A percentile compares a stretch with the other conserved stretches of the same genome.
These are phyloP conservation scores for Poeciliopsis turneri DNA, from an alignment of 2,797 vertebrate species.

Conservation along the genomic window DNA sequence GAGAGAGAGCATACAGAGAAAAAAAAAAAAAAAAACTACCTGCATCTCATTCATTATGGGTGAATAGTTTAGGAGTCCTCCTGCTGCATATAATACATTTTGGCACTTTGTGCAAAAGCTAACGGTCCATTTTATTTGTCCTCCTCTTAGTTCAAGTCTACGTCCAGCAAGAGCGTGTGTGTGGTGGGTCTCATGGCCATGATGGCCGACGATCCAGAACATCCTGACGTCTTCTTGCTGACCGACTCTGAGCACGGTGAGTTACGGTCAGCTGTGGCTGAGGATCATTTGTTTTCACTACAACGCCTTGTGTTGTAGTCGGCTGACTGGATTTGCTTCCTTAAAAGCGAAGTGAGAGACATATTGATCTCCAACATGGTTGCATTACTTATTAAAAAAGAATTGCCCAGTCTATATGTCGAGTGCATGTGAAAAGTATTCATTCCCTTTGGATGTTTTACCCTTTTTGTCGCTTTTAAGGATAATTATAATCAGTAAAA, in stretches of 20 bases:
- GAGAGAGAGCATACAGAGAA: background rate
- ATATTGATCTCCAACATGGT: background rate
- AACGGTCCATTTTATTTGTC: conserved; percentile 15
- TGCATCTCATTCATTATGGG: background rate
- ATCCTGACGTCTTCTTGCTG: conserved; percentile 93
- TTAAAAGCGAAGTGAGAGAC: background rate
- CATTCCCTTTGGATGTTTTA: no score
- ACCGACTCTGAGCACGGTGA: conserved; percentile 96
- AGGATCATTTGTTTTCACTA: background rate
- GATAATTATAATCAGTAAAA: no score
- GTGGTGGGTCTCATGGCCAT: conserved; percentile 97
- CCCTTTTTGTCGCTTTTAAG: no score
- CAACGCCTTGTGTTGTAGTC: background rate
- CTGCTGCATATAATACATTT: background rate
- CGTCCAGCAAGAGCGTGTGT: conserved; percentile 89
- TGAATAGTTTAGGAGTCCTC: background rate
- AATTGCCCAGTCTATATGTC: background rate
- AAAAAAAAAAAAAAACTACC: background rate
- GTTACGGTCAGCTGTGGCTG: background rate
- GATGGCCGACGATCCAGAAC: conserved; percentile 97
- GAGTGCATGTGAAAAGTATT: no score
- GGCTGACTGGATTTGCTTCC: background rate
- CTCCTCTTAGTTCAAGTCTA: conserved; percentile 91
- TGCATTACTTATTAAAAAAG: background rate
- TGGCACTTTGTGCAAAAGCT: background rate